phyloP scores from a whole-genome alignment of 1,140 invertebrate genomes.

The Coenobita brevimanus region DNA sequence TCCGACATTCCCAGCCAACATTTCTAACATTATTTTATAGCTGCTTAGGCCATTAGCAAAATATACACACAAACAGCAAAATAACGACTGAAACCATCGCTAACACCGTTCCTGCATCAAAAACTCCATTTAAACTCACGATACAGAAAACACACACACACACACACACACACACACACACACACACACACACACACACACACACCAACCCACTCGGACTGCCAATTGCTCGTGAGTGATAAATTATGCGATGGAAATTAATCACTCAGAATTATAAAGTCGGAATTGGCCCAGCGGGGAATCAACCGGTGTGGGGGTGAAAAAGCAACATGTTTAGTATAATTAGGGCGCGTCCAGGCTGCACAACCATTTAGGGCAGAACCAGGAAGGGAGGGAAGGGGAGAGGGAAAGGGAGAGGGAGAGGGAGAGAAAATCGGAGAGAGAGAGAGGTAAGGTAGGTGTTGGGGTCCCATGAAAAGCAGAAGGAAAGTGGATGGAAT shows the following conservation, averaged over 20 bases:
- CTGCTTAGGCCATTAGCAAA: too few relatives aligned
- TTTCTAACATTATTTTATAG: too few relatives aligned
- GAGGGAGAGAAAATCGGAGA: not conserved
- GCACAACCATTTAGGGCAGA: not conserved
- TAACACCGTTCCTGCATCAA: too few relatives aligned
- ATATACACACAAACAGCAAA: too few relatives aligned
- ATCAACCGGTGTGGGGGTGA: constrained; percentile 10
- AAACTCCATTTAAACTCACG: too few relatives aligned
- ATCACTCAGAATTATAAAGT: constrained; percentile 48
- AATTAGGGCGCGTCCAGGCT: constrained; percentile 26
- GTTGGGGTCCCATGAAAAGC: too few relatives aligned
- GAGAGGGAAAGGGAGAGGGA: not conserved
- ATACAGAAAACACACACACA: not conserved
- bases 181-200: constrained; percentile 44
- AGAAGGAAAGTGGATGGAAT: too few relatives aligned
- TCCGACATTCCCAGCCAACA: too few relatives aligned
- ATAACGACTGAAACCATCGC: not conserved
- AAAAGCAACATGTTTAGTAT: constrained; percentile 50
- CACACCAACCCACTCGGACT: not conserved
- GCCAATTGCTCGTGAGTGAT: constrained; percentile 11
- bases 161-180: constrained; percentile 18
- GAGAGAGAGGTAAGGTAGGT: not conserved
- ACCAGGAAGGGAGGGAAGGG: not conserved
- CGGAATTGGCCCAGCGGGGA: constrained; percentile 29
- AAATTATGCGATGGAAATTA: constrained; percentile 44